Conservation (phyloP, 1,140 invertebrate species). For the Drosophila nasuta region DNA sequence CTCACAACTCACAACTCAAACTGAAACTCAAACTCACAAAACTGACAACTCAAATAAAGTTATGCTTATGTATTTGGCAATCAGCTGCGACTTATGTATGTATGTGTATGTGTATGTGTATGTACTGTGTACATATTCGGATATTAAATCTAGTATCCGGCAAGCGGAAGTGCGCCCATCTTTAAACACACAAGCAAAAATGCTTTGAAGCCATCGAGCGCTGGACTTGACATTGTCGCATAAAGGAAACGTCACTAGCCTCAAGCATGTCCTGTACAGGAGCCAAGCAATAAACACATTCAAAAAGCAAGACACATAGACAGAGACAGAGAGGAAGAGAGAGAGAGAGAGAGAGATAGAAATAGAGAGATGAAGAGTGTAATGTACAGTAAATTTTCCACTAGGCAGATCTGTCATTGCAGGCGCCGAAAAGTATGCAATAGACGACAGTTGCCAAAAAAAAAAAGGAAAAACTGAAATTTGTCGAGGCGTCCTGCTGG, state of each 20-base stretch:
- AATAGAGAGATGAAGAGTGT: background rate
- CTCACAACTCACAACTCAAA: background rate
- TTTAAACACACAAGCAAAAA: constrained; percentile 34
- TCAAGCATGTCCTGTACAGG: constrained; percentile 62
- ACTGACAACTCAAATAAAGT: constrained; percentile 6
- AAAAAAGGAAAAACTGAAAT: constrained; percentile 10
- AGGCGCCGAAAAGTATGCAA: constrained; percentile 50
- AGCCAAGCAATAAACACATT: constrained; percentile 14
- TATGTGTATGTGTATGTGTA: background rate
- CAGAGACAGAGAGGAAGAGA: background rate
- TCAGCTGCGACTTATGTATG: background rate
- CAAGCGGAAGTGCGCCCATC: constrained; percentile 61
- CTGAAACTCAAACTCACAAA: background rate
- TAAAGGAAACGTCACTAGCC: constrained; percentile 70
- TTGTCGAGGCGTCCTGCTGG: constrained; percentile 42
- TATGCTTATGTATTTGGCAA: constrained; percentile 7
- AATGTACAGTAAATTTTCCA: constrained; percentile 2
- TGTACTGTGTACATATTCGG: constrained; percentile 17
- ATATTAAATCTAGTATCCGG: constrained; percentile 47
- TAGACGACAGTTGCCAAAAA: constrained; percentile 43
- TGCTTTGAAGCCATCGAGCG: constrained; percentile 24
- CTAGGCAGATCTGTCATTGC: constrained; percentile 25
- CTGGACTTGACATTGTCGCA: constrained; percentile 75
- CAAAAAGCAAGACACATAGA: constrained; percentile 17
- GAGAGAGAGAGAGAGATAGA: background rate